Conservation (phyloP, 1,140 invertebrate species). For the Sitophilus oryzae region DNA sequence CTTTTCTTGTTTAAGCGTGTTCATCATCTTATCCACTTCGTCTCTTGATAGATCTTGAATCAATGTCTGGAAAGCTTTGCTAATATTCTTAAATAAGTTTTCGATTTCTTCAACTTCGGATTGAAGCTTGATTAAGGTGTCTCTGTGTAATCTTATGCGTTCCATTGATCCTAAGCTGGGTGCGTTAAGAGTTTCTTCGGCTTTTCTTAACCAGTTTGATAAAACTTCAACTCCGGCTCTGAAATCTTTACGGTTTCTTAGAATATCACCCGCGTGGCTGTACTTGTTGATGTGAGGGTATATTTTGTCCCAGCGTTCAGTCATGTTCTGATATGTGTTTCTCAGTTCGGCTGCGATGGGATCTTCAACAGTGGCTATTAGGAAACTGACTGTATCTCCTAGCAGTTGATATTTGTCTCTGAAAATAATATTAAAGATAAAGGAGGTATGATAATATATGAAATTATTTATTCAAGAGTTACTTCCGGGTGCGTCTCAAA, state of each 20-base stretch:
- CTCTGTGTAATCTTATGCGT: constrained; percentile 71
- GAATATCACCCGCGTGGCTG: constrained; percentile 80
- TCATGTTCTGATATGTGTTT: constrained; percentile 64
- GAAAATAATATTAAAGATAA: constrained; percentile 7
- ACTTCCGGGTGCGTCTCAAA: too few relatives aligned
- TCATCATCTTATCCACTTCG: constrained; percentile 86
- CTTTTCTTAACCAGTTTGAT: constrained; percentile 71
- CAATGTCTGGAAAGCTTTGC: constrained; percentile 82
- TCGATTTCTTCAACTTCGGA: constrained; percentile 81
- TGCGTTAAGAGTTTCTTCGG: constrained; percentile 62
- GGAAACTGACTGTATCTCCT: constrained; percentile 79
- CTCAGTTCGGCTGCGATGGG: constrained; percentile 70
- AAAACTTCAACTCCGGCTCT: constrained; percentile 67
- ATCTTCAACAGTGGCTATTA: constrained; percentile 81
- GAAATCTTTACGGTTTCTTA: constrained; percentile 76
- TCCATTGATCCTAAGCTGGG: constrained; percentile 67
- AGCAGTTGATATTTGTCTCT: constrained; percentile 80
- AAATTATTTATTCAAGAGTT: too few relatives aligned
- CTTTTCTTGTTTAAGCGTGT: constrained; percentile 82
- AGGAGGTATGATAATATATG: too few relatives aligned
- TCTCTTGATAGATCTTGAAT: constrained; percentile 86
- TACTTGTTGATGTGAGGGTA: constrained; percentile 80
- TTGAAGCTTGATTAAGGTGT: constrained; percentile 72
- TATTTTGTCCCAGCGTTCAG: constrained; percentile 71
- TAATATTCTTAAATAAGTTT: constrained; percentile 81